These are phyloP conservation scores for Gracilinanus agilis DNA, from an alignment of 2,113 vertebrate genomes.

Conservation along the genomic window DNA sequence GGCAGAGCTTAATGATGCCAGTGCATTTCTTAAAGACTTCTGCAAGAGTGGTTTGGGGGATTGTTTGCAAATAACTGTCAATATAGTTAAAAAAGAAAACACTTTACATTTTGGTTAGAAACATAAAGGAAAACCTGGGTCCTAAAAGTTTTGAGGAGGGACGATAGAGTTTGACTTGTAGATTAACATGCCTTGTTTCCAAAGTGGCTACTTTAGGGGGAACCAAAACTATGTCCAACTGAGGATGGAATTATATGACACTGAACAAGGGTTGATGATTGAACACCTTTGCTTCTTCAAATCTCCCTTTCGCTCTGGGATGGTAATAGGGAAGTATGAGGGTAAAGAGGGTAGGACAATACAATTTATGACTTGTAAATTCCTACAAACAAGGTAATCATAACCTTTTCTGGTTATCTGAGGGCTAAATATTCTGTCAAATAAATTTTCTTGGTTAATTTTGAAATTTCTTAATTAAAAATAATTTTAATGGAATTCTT, in stretches of 20 bases:
- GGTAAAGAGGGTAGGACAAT: not conserved
- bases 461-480: not conserved
- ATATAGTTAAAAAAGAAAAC: not conserved
- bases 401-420: not conserved
- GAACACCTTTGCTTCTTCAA: not conserved
- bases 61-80: not conserved
- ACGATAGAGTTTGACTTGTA: not conserved
- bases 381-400: not conserved
- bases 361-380: not conserved
- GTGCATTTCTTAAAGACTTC: not conserved
- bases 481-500: not conserved
- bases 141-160: not conserved
- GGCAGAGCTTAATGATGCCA: not conserved
- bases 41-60: not conserved
- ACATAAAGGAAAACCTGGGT: not conserved
- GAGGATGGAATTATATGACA: not conserved
- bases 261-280: not conserved
- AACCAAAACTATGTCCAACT: not conserved
- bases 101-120: conserved; percentile 8
- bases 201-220: not conserved
- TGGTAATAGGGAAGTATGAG: not conserved
- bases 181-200: not conserved
- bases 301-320: not conserved
- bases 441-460: not conserved
- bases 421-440: not conserved